Percentiles rank a stretch among this genome's conserved stretches.
Evolutionary conservation across 2,888 invertebrate species (phyloP).

Genomic region (Tuta absoluta): DNA sequence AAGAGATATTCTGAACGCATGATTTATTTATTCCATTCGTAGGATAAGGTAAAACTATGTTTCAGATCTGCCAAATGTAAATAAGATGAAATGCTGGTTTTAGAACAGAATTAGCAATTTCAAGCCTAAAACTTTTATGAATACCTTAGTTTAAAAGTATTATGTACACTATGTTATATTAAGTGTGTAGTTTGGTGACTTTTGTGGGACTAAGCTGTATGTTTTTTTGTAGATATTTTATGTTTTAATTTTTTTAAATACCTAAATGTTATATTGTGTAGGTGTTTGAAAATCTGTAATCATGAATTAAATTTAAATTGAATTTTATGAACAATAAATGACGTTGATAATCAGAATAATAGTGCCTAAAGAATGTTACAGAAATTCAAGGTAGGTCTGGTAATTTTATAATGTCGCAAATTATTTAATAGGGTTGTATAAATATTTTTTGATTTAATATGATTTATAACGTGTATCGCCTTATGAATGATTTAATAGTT

Average conservation of each 20-base stretch:
- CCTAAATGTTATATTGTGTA: neutral
- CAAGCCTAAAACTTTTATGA: neutral
- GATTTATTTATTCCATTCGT: neutral
- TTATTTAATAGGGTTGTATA: neutral
- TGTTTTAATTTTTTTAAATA: neutral
- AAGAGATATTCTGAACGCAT: neutral
- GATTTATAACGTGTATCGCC: neutral
- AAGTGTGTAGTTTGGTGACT: neutral
- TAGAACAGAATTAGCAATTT: neutral
- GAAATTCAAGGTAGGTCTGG: neutral
- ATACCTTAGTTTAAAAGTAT: conserved; percentile 1
- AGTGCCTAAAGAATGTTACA: neutral
- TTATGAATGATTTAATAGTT: conserved; percentile 12
- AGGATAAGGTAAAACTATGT: neutral
- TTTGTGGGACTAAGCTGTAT: neutral
- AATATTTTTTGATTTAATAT: neutral
- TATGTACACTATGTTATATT: conserved; percentile 11
- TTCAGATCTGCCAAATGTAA: conserved; percentile 5
- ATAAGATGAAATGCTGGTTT: neutral
- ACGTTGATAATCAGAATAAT: neutral
- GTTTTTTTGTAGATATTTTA: conserved; percentile 5
- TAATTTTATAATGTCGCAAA: neutral
- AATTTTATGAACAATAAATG: too few species aligned
- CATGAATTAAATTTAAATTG: too few species aligned
- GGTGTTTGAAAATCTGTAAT: neutral